Base-by-base conservation (phyloP, 2,888 invertebrate genomes). In the Drosophila ezoana region DNA sequence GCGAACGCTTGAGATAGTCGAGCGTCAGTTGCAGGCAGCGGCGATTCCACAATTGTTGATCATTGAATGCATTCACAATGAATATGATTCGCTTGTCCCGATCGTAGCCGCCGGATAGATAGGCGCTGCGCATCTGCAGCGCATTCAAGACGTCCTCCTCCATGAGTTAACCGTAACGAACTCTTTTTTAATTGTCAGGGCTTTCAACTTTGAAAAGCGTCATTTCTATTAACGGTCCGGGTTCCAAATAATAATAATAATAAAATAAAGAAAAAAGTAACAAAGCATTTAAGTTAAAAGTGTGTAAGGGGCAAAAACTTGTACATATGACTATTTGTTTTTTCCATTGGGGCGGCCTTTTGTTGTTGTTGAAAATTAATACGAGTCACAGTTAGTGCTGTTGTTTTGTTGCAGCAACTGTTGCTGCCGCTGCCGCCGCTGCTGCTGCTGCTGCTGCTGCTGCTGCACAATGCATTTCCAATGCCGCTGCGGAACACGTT, bases 71-170 rank as follows among this genome's bases (percentile, higher is more conserved):
- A 81, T 93, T 93, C 72, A 95, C 93, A 75, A 95, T 92, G 76
- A 95, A 92, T 81, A 95, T 91, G 56, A 95, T 94, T 70, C 94
- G 93, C 57, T 94, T 94, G 74, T 95, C 94, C 66, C 94, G 93
- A 92, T 95, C 95, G 72, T 94, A 93, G 75, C 95, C 95, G 76
- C 95, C 95, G 63, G 95, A 95, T 74, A 95, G 91, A 89, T 93
- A 93, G 62, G 94, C 95, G 77, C 94, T 92, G 83, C 94, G 93
- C 75, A 93, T 93, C 91, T 94, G 93, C 82, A 95, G 93, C 69
- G 93, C 93, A 84, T 93, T 93, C 90, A 94, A 92, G 78, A 94
- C 93, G 79, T 93, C 93, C 89, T 93, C 93, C 79, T 94, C 94
- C 93, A 94, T 94, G 40, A 23, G 35, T 16, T n/a, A 48, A 41